Evolutionary conservation across 2,888 invertebrate species (phyloP).

Genomic region (Epistrophe eligans): DNA sequence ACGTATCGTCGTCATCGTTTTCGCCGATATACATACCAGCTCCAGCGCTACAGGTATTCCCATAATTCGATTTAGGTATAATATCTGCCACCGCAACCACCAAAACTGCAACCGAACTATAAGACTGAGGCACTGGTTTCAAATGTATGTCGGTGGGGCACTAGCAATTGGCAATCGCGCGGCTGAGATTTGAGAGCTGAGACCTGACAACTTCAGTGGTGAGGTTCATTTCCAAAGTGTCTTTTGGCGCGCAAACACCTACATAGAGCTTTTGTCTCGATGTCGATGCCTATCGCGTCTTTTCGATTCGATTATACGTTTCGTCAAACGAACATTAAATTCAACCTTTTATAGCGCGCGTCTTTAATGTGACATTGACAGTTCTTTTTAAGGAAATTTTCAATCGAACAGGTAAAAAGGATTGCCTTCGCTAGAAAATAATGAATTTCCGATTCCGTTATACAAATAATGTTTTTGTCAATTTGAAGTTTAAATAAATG

Average conservation of each 20-base stretch:
- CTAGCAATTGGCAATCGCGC: slow-evolving; percentile 25
- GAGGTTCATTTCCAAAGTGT: slow-evolving; percentile 64
- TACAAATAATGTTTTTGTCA: not conserved
- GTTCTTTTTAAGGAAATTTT: not conserved
- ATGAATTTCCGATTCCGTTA: not conserved
- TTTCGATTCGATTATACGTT: slow-evolving; percentile 50
- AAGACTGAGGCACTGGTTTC: slow-evolving; percentile 34
- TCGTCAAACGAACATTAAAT: slow-evolving; percentile 39
- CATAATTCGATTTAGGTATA: slow-evolving; percentile 47
- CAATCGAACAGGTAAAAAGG: slow-evolving; percentile 1
- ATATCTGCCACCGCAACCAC: slow-evolving; percentile 40
- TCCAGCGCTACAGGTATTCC: slow-evolving; percentile 51
- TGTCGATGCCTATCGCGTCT: slow-evolving; percentile 30
- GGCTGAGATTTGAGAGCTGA: slow-evolving; percentile 17
- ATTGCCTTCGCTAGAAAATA: not conserved
- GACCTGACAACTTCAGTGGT: not conserved
- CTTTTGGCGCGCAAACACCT: slow-evolving; percentile 67
- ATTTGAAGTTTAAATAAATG: not conserved
- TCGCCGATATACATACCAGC: slow-evolving; percentile 6
- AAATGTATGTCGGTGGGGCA: slow-evolving; percentile 40
- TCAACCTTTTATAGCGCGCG: slow-evolving; percentile 9
- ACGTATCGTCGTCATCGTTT: not conserved
- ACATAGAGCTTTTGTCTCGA: slow-evolving; percentile 20
- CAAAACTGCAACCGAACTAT: slow-evolving; percentile 40
- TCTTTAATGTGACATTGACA: not conserved